Percentiles rank a stretch among this genome's conserved stretches.
Conservation (phyloP, 2,888 invertebrate species). For the Cryptus viduatorius region DNA sequence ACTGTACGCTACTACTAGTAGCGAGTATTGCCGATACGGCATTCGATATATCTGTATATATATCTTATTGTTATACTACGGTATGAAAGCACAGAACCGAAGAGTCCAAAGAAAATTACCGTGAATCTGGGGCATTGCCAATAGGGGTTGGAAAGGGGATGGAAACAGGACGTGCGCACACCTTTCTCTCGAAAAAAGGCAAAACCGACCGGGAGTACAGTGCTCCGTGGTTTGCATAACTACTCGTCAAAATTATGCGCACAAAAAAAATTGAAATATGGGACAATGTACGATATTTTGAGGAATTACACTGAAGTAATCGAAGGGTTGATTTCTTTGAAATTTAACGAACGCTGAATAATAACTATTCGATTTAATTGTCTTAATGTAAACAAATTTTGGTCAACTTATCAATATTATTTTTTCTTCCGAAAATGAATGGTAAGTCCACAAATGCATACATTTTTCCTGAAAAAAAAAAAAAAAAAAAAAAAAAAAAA, state of each 20-base stretch:
- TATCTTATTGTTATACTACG: not conserved
- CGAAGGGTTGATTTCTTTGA: no score
- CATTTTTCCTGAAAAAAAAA: no score
- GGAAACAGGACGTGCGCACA: not conserved
- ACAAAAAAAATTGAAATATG: not conserved
- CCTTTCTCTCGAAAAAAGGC: not conserved
- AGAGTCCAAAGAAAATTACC: slow-evolving; percentile 32
- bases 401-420: no score
- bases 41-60: not conserved
- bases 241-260: not conserved
- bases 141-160: not conserved
- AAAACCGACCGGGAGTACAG: not conserved
- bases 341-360: not conserved
- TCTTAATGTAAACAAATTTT: no score
- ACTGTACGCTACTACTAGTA: not conserved
- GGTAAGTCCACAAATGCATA: no score
- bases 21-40: slow-evolving; percentile 17
- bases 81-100: slow-evolving; percentile 8
- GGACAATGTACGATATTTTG: not conserved
- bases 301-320: not conserved
- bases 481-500: no score
- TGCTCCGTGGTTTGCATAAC: not conserved
- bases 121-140: slow-evolving; percentile 41
- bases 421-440: no score
- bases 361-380: no score